Conservation (phyloP, 2,888 invertebrate species). For the Smittia aterrima region DNA sequence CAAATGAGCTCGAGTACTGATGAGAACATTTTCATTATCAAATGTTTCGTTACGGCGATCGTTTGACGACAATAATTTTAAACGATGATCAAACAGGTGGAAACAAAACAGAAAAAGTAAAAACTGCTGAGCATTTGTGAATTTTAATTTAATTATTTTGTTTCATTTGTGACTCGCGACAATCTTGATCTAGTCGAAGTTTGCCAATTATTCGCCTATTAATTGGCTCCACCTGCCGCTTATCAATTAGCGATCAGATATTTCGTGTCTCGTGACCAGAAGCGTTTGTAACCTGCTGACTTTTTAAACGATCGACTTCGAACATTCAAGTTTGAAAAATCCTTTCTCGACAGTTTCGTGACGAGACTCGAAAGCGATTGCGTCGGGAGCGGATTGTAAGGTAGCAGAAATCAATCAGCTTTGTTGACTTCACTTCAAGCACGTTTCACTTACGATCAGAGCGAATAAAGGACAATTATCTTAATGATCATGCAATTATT, state of each 20-base stretch:
- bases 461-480: not conserved
- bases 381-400: constrained; percentile 16
- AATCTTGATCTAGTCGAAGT: no score
- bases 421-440: not conserved
- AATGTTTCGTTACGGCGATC: not conserved
- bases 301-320: no score
- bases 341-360: not conserved
- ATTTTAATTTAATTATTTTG: not conserved
- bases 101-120: not conserved
- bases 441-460: no score
- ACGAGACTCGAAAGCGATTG: constrained; percentile 12
- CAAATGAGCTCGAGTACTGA: not conserved
- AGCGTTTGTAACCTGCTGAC: no score
- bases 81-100: not conserved
- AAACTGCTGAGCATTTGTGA: not conserved
- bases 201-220: no score
- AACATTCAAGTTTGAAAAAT: not conserved
- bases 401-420: constrained; percentile 32
- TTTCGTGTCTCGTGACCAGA: no score
- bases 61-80: no score
- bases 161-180: no score
- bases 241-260: no score
- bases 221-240: no score
- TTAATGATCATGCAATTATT: constrained; percentile 1
- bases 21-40: not conserved